A percentile compares a stretch with the other conserved stretches of the same genome.
Conservation (phyloP, 2,888 invertebrate genomes). For the Sphaerophoria taeniata region DNA sequence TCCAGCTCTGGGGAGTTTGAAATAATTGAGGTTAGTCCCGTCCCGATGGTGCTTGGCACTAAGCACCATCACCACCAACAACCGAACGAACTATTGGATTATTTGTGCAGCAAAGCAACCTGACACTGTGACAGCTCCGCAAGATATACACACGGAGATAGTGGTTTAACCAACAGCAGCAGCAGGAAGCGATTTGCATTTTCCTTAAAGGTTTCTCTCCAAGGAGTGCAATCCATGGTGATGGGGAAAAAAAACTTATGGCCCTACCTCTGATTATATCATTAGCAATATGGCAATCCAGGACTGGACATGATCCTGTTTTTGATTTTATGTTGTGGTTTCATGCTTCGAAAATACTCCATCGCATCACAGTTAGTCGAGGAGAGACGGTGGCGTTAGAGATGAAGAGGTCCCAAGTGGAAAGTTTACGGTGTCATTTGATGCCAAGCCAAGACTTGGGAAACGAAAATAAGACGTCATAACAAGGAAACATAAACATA, state of each 20-base stretch:
- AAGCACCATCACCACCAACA: constrained; percentile 23
- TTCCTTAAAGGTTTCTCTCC: constrained; percentile 5
- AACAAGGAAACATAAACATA: constrained; percentile 72
- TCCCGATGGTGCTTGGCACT: constrained; percentile 64
- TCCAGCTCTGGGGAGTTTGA: not conserved
- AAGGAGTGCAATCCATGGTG: constrained; percentile 34
- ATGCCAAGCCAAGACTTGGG: constrained; percentile 46
- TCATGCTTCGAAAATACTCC: not conserved
- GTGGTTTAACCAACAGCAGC: not conserved
- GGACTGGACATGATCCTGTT: constrained; percentile 41
- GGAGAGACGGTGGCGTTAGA: not conserved
- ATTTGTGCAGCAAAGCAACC: constrained; percentile 54
- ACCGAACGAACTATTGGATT: not conserved
- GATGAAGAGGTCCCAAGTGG: constrained; percentile 37
- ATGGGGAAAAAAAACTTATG: constrained; percentile 43
- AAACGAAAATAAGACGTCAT: constrained; percentile 71
- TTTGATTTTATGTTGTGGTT: constrained; percentile 45
- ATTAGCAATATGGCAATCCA: constrained; percentile 36
- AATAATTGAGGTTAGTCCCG: constrained; percentile 28
- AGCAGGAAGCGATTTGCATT: constrained; percentile 63
- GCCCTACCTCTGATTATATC: constrained; percentile 67
- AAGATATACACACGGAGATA: constrained; percentile 55
- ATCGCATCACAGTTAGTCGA: not conserved
- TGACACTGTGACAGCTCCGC: constrained; percentile 63
- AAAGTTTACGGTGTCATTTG: constrained; percentile 49